These are phyloP conservation scores for Terrapene triunguis DNA, from an alignment of 2,113 vertebrate genomes.

Conservation along the genomic window DNA sequence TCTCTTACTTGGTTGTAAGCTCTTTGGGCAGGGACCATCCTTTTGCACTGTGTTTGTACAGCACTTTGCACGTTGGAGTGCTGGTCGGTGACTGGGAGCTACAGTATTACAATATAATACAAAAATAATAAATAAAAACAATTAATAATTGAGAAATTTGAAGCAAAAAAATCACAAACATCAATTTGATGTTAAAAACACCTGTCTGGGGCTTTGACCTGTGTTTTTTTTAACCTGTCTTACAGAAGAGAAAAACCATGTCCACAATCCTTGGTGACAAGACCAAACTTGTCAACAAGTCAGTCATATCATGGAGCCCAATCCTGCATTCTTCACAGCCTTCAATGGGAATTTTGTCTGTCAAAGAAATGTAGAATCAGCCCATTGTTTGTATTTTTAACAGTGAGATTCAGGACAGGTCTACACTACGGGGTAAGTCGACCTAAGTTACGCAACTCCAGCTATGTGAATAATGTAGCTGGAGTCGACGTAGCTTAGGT, in stretches of 20 bases:
- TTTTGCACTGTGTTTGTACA: not conserved
- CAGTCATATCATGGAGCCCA: not conserved
- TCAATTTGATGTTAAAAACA: not conserved
- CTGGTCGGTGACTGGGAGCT: not conserved
- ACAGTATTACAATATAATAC: not conserved
- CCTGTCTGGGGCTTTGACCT: not conserved
- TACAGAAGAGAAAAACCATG: not conserved
- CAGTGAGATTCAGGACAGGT: accelerated
- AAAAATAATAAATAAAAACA: not conserved
- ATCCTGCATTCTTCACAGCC: not conserved
- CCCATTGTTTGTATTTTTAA: not conserved
- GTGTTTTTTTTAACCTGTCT: not conserved
- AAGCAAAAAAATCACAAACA: not conserved
- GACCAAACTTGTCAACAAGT: not conserved
- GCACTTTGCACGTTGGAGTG: not conserved
- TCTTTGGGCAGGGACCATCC: not conserved
- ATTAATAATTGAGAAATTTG: not conserved
- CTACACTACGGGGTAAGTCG: not conserved
- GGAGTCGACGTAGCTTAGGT: too few species aligned
- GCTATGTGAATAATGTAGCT: not conserved
- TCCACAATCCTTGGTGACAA: not conserved
- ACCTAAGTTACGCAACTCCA: too few species aligned
- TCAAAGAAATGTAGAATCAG: accelerated
- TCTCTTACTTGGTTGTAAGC: not conserved
- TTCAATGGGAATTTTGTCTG: not conserved